These are phyloP conservation scores for Mycteria americana DNA, from an alignment of 2,797 vertebrate genomes.

Conservation along the genomic window DNA sequence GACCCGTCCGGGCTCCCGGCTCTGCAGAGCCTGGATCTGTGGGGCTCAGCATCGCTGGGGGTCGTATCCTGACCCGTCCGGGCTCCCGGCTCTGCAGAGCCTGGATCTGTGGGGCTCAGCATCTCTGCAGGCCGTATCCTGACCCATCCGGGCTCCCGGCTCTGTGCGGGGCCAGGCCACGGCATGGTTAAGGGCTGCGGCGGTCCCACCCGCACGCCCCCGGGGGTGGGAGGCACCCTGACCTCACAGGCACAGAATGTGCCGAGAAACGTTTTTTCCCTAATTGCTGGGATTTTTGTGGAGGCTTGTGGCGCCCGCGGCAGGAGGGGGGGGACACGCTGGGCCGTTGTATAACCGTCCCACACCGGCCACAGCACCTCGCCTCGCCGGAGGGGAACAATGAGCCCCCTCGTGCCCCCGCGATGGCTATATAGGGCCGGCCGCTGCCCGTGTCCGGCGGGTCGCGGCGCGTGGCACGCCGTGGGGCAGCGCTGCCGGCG, in stretches of 20 bases:
- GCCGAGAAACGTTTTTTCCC: constrained; percentile 36
- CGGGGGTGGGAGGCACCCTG: constrained; percentile 58
- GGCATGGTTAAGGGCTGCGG: constrained; percentile 1
- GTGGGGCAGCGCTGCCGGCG: not conserved
- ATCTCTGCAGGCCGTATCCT: not conserved
- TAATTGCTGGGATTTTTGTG: constrained; percentile 58
- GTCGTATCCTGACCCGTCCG: rapidly evolving
- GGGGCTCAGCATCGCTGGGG: not conserved
- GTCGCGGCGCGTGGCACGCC: constrained; percentile 26
- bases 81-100: not conserved
- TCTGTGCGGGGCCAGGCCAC: not conserved
- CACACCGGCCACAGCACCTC: not conserved
- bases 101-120: not conserved
- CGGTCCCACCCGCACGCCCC: constrained; percentile 38
- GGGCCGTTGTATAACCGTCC: not conserved
- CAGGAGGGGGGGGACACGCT: not conserved
- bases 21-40: not conserved
- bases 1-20: not conserved
- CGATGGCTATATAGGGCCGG: not conserved
- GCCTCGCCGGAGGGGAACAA: not conserved
- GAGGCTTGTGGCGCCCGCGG: constrained; percentile 38
- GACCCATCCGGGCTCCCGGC: rapidly evolving
- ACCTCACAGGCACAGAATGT: constrained; percentile 56
- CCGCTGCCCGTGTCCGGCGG: constrained; percentile 55
- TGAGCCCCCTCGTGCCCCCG: not conserved